phyloP scores from a whole-genome alignment of 2,888 invertebrate species.

The Periphyllus acericola region DNA sequence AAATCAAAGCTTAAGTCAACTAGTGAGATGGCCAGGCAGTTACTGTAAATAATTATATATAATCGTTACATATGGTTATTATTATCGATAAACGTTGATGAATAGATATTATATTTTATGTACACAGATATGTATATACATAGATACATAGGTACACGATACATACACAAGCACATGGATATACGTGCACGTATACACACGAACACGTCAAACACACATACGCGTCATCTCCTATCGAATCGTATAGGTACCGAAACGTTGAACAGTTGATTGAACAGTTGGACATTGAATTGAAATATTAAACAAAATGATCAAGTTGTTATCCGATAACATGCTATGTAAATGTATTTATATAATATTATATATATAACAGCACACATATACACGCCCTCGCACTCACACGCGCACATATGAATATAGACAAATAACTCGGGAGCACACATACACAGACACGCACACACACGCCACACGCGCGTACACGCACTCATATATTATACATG shows the following conservation, averaged over 20 bases:
- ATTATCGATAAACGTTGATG: conserved; percentile 61
- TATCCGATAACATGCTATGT: conserved; percentile 10
- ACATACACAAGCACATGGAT: conserved; percentile 54
- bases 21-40: conserved; percentile 66
- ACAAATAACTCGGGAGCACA: not conserved
- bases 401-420: too few species aligned
- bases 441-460: too few species aligned
- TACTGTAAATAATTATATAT: conserved; percentile 62
- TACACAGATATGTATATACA: conserved; percentile 58
- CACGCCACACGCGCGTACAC: not conserved
- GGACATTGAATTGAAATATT: not conserved
- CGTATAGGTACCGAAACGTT: not conserved
- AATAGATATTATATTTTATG: conserved; percentile 62
- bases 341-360: too few species aligned
- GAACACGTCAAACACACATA: not conserved
- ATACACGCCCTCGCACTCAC: not conserved
- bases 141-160: conserved; percentile 26
- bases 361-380: not conserved
- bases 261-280: not conserved
- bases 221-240: not conserved
- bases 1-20: conserved; percentile 66
- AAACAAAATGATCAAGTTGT: not conserved
- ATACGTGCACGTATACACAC: not conserved
- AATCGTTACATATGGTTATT: conserved; percentile 39
- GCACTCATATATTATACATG: not conserved